Evolutionary conservation across 92 coral and sea anemone genomes (phyloP), one percentile per base, ranked within the genome.

Genomic region (Zoanthus gigantus): DNA sequence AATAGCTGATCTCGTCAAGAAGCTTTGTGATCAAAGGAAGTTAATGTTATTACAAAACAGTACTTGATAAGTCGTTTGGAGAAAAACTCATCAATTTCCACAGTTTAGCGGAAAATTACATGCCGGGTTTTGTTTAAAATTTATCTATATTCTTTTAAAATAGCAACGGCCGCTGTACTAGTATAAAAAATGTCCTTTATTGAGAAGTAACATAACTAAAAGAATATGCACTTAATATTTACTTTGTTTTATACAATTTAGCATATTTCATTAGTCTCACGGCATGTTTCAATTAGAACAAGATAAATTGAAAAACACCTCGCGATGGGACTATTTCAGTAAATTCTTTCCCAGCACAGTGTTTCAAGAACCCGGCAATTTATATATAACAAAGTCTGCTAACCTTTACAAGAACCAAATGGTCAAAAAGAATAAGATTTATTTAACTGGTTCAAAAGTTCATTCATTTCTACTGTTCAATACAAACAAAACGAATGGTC

Each of bases 1-100:
- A 65, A 81, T 69, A 67, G 71, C 85, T 32, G 32, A 81, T 45
- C 16, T 80, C 74, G 18, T 18, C 10, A 63, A 63, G 29, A n/a
- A 47, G 13, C 75, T 32, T 81, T 65, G 85, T 81, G 37, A 46
- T 81, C 14, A 81, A 66, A 48, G 74, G 75, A 67, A 61, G 72
- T 65, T 65, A 71, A 9, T 5, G 54, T 37, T 16, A 16, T 71
- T 46, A 83, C 9, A 69, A 42, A 28, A 4, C 53, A n/a, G 58
- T 16, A 16, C 14, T 23, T 83, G 37, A 28, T 42, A n/a, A 63
- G 29, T n/a, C 69, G 69, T 63, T 63, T 63, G 69, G 30, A 7
- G 30, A 7, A 63, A 63, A 63, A n/a, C 6, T 28, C 6, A 16
- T 3, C 28, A 63, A 4, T 63, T 63, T 23, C 23, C 31, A 63